Evolutionary conservation across 2,888 invertebrate genomes (phyloP).

Genomic region (Conchocele bisecta): DNA sequence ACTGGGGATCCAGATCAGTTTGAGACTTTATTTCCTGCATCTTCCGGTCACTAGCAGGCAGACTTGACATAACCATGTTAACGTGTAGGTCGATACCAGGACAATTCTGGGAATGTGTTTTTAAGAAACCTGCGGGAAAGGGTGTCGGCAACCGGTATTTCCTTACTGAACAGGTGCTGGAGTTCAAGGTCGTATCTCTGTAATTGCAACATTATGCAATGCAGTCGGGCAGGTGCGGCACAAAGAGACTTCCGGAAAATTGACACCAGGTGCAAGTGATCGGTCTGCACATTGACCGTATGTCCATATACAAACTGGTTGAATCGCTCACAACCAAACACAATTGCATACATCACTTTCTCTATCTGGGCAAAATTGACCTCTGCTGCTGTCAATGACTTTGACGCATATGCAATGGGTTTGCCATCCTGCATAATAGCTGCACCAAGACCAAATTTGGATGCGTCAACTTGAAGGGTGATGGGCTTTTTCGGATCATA

Average conservation of each 20-base stretch:
- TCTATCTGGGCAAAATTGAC: slow-evolving; percentile 35
- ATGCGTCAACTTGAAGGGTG: slow-evolving; percentile 17
- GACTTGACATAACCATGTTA: too few relatives aligned
- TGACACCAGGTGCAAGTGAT: slow-evolving; percentile 35
- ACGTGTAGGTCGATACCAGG: too few relatives aligned
- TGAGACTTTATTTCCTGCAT: slow-evolving; percentile 9
- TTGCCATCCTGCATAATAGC: slow-evolving; percentile 11
- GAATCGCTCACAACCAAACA: slow-evolving; percentile 13
- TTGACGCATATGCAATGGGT: slow-evolving; percentile 13
- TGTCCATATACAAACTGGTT: slow-evolving; percentile 27
- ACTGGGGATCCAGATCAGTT: slow-evolving; percentile 6
- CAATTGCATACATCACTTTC: slow-evolving; percentile 18
- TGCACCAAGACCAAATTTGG: slow-evolving; percentile 15
- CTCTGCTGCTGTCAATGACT: slow-evolving; percentile 5
- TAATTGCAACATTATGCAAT: slow-evolving; percentile 40
- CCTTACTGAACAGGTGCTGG: too few relatives aligned
- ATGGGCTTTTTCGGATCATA: slow-evolving; percentile 25
- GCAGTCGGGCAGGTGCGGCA: slow-evolving; percentile 19
- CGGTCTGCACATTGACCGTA: slow-evolving; percentile 27
- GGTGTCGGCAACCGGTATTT: slow-evolving; percentile 37
- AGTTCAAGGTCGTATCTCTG: slow-evolving; percentile 39
- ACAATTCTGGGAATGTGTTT: slow-evolving; percentile 11
- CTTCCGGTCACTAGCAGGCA: slow-evolving; percentile 20
- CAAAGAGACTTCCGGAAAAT: slow-evolving; percentile 37
- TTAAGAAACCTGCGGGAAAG: slow-evolving; percentile 18